These are phyloP conservation scores for Scolopax rusticola DNA, from an alignment of 2,797 vertebrate species.

Conservation along the genomic window DNA sequence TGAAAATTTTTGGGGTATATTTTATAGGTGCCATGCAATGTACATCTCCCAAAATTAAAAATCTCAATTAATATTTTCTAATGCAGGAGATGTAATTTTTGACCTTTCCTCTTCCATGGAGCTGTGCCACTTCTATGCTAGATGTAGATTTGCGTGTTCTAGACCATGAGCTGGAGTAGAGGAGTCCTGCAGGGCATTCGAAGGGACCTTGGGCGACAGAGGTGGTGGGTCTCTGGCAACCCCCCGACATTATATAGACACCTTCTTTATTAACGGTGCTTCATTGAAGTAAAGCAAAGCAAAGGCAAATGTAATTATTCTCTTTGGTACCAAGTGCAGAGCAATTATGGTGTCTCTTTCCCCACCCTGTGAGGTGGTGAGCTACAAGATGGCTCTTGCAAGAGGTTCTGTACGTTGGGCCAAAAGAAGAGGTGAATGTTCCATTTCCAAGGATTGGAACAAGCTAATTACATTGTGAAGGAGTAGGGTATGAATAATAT, in stretches of 20 bases:
- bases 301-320: neutral
- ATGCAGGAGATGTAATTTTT: neutral
- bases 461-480: constrained; percentile 14
- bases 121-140: neutral
- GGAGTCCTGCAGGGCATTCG: neutral
- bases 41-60: neutral
- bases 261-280: neutral
- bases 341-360: neutral
- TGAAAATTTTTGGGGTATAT: constrained; percentile 48
- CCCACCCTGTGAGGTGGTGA: neutral
- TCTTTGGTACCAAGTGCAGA: neutral
- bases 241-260: rapidly evolving
- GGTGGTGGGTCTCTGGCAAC: neutral
- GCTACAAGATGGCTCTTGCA: neutral
- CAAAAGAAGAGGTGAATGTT: neutral
- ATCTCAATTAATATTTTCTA: neutral
- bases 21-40: neutral
- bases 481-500: neutral
- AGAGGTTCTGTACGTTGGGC: neutral
- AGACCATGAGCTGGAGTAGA: neutral
- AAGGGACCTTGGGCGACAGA: neutral
- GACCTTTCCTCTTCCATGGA: neutral
- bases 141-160: neutral
- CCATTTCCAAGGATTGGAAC: neutral
- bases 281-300: neutral